phyloP scores from a whole-genome alignment of 2,888 invertebrate species.

The Endotricha flammealis region DNA sequence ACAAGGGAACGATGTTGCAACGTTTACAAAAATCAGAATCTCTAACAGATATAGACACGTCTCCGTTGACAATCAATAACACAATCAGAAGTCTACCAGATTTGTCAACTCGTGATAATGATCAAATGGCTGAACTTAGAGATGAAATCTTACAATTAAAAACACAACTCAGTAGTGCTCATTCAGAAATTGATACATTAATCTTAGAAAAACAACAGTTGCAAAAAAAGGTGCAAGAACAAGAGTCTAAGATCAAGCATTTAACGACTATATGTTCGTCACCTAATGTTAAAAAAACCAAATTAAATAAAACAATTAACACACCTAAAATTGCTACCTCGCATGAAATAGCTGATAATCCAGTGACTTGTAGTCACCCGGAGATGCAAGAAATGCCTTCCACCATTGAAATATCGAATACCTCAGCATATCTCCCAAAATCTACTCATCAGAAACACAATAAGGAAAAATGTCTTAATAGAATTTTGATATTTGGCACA shows the following conservation, averaged over 20 bases:
- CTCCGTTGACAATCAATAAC: background rate
- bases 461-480: background rate
- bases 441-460: background rate
- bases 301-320: too few species aligned
- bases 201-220: background rate
- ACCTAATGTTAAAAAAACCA: background rate
- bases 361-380: too few species aligned
- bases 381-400: background rate
- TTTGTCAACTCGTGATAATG: background rate
- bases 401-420: background rate
- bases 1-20: background rate
- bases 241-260: background rate
- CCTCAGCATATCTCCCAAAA: background rate
- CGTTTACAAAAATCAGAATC: too few species aligned
- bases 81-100: background rate
- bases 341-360: too few species aligned
- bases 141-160: background rate
- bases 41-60: background rate
- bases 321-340: too few species aligned
- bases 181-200: background rate
- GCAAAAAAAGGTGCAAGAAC: background rate
- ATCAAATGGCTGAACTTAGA: background rate
- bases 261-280: background rate
- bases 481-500: background rate
- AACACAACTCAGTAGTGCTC: background rate